Conservation (phyloP, 2,888 invertebrate species). For the Dolomedes plantarius region DNA sequence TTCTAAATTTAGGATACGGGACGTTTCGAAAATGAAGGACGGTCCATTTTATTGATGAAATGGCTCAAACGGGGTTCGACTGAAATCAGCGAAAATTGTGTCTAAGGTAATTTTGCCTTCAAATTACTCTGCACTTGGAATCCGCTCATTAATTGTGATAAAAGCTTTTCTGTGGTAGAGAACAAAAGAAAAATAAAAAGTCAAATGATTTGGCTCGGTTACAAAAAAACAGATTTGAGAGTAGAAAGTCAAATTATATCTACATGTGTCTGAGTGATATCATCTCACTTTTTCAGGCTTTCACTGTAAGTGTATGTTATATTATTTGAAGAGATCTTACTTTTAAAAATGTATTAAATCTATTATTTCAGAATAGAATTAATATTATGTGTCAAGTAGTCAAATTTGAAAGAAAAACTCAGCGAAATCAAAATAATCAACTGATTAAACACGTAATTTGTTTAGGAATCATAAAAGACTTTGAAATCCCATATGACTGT, state of each 20-base stretch:
- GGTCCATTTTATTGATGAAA: slow-evolving; percentile 69
- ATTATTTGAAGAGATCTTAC: no score
- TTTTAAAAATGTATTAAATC: no score
- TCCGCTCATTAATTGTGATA: slow-evolving; percentile 65
- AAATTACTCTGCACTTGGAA: slow-evolving; percentile 62
- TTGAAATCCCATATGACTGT: no score
- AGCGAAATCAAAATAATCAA: no score
- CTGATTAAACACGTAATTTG: no score
- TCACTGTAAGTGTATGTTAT: no score
- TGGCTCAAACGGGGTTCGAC: slow-evolving; percentile 48
- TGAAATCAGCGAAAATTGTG: slow-evolving; percentile 65
- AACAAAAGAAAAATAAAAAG: slow-evolving; percentile 25
- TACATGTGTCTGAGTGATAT: neutral
- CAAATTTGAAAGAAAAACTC: no score
- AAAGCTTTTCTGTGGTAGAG: slow-evolving; percentile 53
- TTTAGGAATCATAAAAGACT: no score
- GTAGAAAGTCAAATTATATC: neutral
- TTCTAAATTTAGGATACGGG: slow-evolving; percentile 59
- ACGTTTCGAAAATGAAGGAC: slow-evolving; percentile 67
- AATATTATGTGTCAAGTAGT: no score
- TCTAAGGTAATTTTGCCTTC: slow-evolving; percentile 32
- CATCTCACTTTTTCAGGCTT: no score
- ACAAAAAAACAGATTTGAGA: neutral
- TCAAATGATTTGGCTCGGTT: neutral
- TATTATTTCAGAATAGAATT: no score